phyloP scores from a whole-genome alignment of 2,113 vertebrate species.

The Xenotilapia caudafasciata region DNA sequence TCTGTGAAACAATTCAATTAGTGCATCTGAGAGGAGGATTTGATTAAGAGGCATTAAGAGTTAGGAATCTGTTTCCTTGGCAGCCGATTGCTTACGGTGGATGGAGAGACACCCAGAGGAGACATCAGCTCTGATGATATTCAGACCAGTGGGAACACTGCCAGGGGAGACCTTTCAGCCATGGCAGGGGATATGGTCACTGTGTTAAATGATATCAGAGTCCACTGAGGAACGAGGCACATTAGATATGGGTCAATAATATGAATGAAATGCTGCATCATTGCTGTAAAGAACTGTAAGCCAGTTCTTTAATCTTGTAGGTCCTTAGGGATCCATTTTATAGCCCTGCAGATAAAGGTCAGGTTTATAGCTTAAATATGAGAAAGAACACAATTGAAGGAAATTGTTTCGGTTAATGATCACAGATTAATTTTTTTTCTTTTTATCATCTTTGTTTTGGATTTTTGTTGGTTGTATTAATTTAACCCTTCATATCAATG shows the following conservation, averaged over 20 bases:
- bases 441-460: background rate
- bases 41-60: constrained; percentile 36
- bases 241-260: background rate
- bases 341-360: background rate
- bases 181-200: constrained; percentile 6
- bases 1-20: constrained; percentile 50
- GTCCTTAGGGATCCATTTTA: background rate
- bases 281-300: background rate
- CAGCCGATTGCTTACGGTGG: constrained; percentile 40
- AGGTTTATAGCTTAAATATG: background rate
- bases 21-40: constrained; percentile 29
- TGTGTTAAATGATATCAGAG: background rate
- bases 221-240: background rate
- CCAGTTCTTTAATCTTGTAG: background rate
- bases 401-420: background rate
- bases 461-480: background rate
- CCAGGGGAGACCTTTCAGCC: constrained; percentile 14
- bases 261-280: background rate
- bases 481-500: too few species aligned
- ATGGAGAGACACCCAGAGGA: constrained; percentile 24
- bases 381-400: background rate
- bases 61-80: constrained; percentile 33
- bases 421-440: background rate
- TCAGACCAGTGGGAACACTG: constrained; percentile 23
- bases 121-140: constrained; percentile 27